These are phyloP conservation scores for Tanytarsus gracilentus DNA, from an alignment of 2,888 invertebrate genomes.

Conservation along the genomic window DNA sequence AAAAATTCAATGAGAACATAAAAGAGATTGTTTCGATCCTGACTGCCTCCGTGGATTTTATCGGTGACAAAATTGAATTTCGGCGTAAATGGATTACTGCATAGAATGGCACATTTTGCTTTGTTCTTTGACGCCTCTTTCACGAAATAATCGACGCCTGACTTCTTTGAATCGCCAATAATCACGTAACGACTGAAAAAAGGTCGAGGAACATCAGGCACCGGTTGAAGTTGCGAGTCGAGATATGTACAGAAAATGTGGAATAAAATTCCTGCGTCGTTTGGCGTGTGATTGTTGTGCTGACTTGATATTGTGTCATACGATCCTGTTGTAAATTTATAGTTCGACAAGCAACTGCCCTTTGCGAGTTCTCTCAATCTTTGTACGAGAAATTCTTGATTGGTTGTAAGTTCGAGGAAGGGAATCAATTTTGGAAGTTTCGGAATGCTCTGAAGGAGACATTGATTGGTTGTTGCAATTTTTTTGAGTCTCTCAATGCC, in stretches of 20 bases:
- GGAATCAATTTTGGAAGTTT: conserved; percentile 53
- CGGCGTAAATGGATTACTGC: conserved; percentile 39
- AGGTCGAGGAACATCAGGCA: conserved; percentile 55
- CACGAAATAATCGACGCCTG: conserved; percentile 38
- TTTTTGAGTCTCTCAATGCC: conserved; percentile 66
- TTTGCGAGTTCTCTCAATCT: conserved; percentile 68
- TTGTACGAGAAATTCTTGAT: conserved; percentile 77
- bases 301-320: conserved; percentile 32
- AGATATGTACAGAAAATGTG: conserved; percentile 78
- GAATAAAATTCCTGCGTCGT: conserved; percentile 80
- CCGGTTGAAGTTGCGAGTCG: conserved; percentile 67
- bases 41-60: conserved; percentile 56
- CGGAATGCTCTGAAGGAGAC: conserved; percentile 40
- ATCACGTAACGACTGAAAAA: conserved; percentile 48
- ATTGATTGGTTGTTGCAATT: conserved; percentile 50
- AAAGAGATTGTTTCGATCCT: conserved; percentile 83
- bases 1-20: conserved; percentile 77
- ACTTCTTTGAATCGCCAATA: conserved; percentile 39
- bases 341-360: conserved; percentile 82
- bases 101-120: conserved; percentile 42
- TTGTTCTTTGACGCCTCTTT: conserved; percentile 39
- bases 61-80: conserved; percentile 47
- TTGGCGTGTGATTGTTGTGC: conserved; percentile 63
- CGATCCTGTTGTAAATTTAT: conserved; percentile 79
- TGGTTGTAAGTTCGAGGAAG: conserved; percentile 70